Conservation (phyloP, 1,140 invertebrate species). For the Harpegnathos saltator region DNA sequence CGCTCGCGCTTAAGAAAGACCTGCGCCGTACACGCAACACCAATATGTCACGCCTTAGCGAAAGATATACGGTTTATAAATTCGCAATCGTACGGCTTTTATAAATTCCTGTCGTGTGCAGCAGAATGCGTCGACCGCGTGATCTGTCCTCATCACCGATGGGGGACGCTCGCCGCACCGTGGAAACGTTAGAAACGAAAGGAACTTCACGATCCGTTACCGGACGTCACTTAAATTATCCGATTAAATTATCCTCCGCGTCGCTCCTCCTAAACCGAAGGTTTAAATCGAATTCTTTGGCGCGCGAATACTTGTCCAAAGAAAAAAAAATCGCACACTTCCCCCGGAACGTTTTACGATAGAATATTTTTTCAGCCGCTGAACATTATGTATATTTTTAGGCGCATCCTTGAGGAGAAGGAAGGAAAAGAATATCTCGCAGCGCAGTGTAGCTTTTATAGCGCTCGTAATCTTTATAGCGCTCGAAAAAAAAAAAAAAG, state of each 20-base stretch:
- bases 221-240: slow-evolving; percentile 13
- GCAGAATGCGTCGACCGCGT: background rate
- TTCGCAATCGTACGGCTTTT: slow-evolving; percentile 28
- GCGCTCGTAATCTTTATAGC: no score
- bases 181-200: background rate
- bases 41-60: slow-evolving; percentile 29
- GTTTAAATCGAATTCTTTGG: background rate
- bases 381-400: background rate
- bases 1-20: background rate
- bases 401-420: no score
- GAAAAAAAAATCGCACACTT: slow-evolving; percentile 3
- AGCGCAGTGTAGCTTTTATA: no score
- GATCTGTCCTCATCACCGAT: slow-evolving; percentile 44
- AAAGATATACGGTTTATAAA: slow-evolving; percentile 51
- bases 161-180: background rate
- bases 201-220: slow-evolving; percentile 4
- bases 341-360: background rate
- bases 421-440: no score
- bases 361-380: background rate
- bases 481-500: no score
- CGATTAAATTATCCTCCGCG: background rate
- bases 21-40: slow-evolving; percentile 25
- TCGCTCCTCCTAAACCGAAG: background rate
- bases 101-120: slow-evolving; percentile 11
- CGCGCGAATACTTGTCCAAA: background rate